Evolutionary conservation across 2,797 vertebrate species (phyloP), one percentile per base, ranked within the genome.

Genomic region (Acipenser transmontanus): DNA sequence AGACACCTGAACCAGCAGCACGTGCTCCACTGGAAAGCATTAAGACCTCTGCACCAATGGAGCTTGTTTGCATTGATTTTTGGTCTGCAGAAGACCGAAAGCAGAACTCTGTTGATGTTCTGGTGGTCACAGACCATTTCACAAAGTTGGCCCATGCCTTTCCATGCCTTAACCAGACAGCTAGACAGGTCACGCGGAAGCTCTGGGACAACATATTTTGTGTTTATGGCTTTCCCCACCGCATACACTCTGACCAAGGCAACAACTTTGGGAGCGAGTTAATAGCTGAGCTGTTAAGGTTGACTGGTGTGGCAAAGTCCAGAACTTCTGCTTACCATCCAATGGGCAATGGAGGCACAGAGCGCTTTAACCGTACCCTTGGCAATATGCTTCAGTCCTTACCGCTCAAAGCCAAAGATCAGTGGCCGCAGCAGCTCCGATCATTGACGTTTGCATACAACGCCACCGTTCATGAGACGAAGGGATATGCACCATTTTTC

Each of bases 1-100:
- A 81, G 48, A 64, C 34, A 8, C 71, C 69, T 1, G 74, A 82
- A 0, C 74, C 69, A 0, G 63, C 75, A 4, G 66, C 75, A 0
- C 4, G 61, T 61, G 75, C 69, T 7, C 74, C 69, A 0, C 14
- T 76, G 0, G 66, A 76, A 7, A 77, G 63, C 4, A 74, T 77
- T 7, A 68, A 14, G 2, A 78, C 68, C 0, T 63, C 74, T 0
- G 49, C 67, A 0, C 70, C 72, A 1, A 67, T 78, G 71, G 68
- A 77, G 34, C 8, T 78, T 1, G 69, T 80, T 7, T 79, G 71
- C 50, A 1, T 81, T 0, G 71, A 78, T 7, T 78, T 76, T 2
- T 81, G 74, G 69, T 59, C 54, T 1, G 63, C 68, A 2, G 71
- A 79, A n/a, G 77, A 79, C 11, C 59, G 2, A 1, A 76, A 68